Evolutionary conservation across 2,888 invertebrate species (phyloP), one percentile per base, ranked within the genome.

Genomic region (Cheilosia vernalis): DNA sequence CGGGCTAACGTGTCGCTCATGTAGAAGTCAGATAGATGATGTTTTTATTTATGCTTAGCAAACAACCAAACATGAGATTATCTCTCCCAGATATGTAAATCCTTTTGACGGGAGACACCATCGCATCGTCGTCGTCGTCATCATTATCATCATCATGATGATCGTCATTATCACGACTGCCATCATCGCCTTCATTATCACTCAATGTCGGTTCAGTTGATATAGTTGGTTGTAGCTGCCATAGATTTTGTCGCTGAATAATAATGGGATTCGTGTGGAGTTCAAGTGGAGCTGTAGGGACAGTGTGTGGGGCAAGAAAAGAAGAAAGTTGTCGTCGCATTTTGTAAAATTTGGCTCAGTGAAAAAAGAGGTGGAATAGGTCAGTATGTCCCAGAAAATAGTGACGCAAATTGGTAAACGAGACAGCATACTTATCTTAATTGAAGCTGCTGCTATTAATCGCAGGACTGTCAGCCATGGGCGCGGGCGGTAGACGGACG

Each of bases 31-130:
- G 64, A 70, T 70, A 64, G 80, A 60, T 84, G 70, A 80, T 80
- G 80, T 80, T 84, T 80, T 64, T 84, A 84, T 80, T 80, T 84
- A 64, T 79, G 73, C 74, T 73, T 30, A 21, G 64, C 74, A 74
- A 67, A 74, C 58, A 79, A 49, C 69, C 40, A 53, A 69, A 47
- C 58, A 74, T 37, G 73, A 64, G 69, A 74, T 69, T 69, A 42
- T 56, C 49, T 53, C 73, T 47, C 21, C 19, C 13, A 51, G 69
- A 69, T 44, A 49, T 79, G 67, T 49, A 73, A 63, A 66, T 80
- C 63, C 79, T 63, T 78, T 66, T 55, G 61, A 72, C n/a, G 40
- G 53, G 19, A 49, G 40, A 64, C 40, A 60, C 15, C 55, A 49
- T 44, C 49, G 33, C 40, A 60, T 10, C 55, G 42, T 44, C 49